phyloP scores from a whole-genome alignment of 1,140 invertebrate species.

The Saxidomus purpurata region DNA sequence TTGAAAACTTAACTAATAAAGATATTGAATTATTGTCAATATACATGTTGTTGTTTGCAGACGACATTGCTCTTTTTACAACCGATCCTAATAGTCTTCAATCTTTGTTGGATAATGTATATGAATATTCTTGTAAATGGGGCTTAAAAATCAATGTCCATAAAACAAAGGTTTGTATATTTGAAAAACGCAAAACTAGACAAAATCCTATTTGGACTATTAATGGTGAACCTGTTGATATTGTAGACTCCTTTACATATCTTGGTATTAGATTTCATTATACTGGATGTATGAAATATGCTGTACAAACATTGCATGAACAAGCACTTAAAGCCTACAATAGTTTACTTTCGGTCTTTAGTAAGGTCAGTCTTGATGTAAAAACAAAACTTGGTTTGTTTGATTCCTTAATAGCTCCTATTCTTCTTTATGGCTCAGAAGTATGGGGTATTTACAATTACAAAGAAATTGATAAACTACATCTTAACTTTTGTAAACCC shows the following conservation, averaged over 20 bases:
- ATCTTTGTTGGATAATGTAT: too few relatives aligned
- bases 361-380: neutral
- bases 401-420: constrained; percentile 10
- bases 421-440: constrained; percentile 18
- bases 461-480: neutral
- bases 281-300: neutral
- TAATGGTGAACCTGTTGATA: constrained; percentile 32
- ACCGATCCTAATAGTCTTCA: too few relatives aligned
- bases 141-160: neutral
- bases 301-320: neutral
- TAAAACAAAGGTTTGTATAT: neutral
- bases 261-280: neutral
- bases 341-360: neutral
- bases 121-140: too few relatives aligned
- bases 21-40: too few relatives aligned
- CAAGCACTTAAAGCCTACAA: constrained; percentile 7
- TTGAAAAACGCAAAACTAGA: neutral
- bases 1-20: too few relatives aligned
- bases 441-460: constrained; percentile 21
- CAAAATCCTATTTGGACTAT: neutral
- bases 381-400: constrained; percentile 16
- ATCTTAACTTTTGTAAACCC: constrained; percentile 33
- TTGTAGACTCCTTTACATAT: constrained; percentile 34
- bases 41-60: too few relatives aligned
- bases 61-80: too few relatives aligned